These are phyloP conservation scores for Iguana delicatissima DNA, from an alignment of 2,797 vertebrate species.

Conservation along the genomic window DNA sequence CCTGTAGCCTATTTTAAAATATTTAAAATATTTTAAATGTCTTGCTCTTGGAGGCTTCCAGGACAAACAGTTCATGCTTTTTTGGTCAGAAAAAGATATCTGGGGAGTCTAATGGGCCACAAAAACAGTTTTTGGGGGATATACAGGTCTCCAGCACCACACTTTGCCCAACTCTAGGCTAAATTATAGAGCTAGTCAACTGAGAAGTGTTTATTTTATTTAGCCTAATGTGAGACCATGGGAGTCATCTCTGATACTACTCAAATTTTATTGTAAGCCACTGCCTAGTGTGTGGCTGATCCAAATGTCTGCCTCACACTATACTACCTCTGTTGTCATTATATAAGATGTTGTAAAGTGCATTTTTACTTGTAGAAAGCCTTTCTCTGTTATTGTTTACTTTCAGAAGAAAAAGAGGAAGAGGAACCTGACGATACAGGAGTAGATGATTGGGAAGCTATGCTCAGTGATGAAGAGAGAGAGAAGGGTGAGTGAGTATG, in stretches of 20 bases:
- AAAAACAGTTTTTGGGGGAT: too few relatives aligned
- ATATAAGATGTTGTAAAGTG: background rate
- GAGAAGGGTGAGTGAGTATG: constrained; percentile 78
- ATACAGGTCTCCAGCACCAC: too few relatives aligned
- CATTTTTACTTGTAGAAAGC: background rate
- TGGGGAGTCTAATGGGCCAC: too few relatives aligned
- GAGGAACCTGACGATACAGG: constrained; percentile 82
- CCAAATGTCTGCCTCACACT: background rate
- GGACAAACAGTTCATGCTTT: too few relatives aligned
- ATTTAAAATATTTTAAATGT: too few relatives aligned
- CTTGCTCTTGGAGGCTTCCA: too few relatives aligned
- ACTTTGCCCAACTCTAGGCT: too few relatives aligned
- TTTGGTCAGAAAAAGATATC: too few relatives aligned
- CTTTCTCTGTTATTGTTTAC: constrained; percentile 15
- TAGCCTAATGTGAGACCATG: background rate
- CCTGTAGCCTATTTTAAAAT: too few relatives aligned
- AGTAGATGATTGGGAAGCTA: constrained; percentile 91
- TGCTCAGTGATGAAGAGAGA: constrained; percentile 88
- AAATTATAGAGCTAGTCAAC: background rate
- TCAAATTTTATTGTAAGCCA: constrained; percentile 1
- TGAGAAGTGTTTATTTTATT: constrained; percentile 14
- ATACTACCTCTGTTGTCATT: background rate
- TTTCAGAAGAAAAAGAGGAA: constrained; percentile 81
- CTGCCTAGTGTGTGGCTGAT: background rate
- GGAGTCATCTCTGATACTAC: background rate